phyloP scores from a whole-genome alignment of 92 coral and sea anemone species.

The Nematostella vectensis region DNA sequence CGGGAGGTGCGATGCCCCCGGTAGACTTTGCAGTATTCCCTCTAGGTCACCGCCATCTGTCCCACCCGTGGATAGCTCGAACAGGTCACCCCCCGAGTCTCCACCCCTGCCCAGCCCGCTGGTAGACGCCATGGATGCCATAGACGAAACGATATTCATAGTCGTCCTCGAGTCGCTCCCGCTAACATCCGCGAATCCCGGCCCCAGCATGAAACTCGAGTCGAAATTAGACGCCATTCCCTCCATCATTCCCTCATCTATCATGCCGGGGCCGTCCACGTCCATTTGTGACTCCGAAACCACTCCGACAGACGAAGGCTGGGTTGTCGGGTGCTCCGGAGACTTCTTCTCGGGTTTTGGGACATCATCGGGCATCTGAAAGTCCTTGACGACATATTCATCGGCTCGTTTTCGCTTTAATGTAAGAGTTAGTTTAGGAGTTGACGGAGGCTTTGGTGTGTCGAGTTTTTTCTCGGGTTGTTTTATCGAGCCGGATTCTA shows the following conservation, averaged over 20 bases:
- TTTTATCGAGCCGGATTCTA: conserved; percentile 21
- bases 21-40: conserved; percentile 87
- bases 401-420: conserved; percentile 78
- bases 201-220: conserved; percentile 1
- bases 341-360: conserved; percentile 22
- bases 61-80: conserved; percentile 33
- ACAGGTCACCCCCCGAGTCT: conserved; percentile 34
- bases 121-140: conserved; percentile 30
- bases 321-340: background rate
- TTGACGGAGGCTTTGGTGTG: conserved; percentile 63
- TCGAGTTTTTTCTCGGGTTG: conserved; percentile 64
- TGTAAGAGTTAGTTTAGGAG: conserved; percentile 64
- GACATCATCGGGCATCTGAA: conserved; percentile 48
- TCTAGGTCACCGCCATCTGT: conserved; percentile 67
- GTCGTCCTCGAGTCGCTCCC: background rate
- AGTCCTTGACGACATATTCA: conserved; percentile 86
- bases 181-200: background rate
- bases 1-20: conserved; percentile 89
- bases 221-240: background rate
- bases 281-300: background rate
- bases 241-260: conserved; percentile 5
- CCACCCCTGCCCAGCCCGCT: conserved; percentile 46
- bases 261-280: conserved; percentile 3
- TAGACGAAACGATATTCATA: conserved; percentile 8
- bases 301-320: no score